Percentiles rank a stretch among this genome's conserved stretches.
These are phyloP conservation scores for Cryptocephalus moraei DNA, from an alignment of 2,888 invertebrate species.

Conservation along the genomic window DNA sequence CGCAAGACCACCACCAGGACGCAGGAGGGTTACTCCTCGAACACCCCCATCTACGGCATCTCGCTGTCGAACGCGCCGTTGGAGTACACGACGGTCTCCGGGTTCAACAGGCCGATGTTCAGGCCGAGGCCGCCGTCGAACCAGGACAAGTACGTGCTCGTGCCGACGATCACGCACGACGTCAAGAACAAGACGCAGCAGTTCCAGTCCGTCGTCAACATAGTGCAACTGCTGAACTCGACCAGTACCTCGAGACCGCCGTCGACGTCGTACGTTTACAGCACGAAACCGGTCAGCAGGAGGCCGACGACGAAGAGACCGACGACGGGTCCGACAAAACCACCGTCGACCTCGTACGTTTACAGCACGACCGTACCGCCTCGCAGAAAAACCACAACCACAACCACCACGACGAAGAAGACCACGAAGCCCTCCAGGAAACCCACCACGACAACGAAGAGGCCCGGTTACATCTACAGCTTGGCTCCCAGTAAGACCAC, in stretches of 20 bases:
- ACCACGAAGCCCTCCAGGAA: slow-evolving; percentile 26
- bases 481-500: slow-evolving; percentile 31
- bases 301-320: slow-evolving; percentile 24
- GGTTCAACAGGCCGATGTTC: slow-evolving; percentile 43
- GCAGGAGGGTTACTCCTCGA: slow-evolving; percentile 17
- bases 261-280: slow-evolving; percentile 29
- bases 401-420: slow-evolving; percentile 36
- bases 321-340: slow-evolving; percentile 36
- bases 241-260: slow-evolving; percentile 32
- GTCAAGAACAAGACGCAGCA: slow-evolving; percentile 35
- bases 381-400: slow-evolving; percentile 15
- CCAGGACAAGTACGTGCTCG: slow-evolving; percentile 44
- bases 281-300: slow-evolving; percentile 21
- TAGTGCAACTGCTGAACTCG: slow-evolving; percentile 54
- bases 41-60: slow-evolving; percentile 28
- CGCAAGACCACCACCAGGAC: slow-evolving; percentile 25
- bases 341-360: slow-evolving; percentile 40
- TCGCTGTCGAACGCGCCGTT: slow-evolving; percentile 32
- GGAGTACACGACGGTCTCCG: slow-evolving; percentile 26
- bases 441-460: slow-evolving; percentile 28
- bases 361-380: slow-evolving; percentile 35
- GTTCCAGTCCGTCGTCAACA: slow-evolving; percentile 48
- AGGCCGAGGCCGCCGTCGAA: slow-evolving; percentile 22
- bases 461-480: slow-evolving; percentile 10
- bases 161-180: slow-evolving; percentile 44